Conservation (phyloP, 1,140 invertebrate genomes). For the Euwallacea similis region DNA sequence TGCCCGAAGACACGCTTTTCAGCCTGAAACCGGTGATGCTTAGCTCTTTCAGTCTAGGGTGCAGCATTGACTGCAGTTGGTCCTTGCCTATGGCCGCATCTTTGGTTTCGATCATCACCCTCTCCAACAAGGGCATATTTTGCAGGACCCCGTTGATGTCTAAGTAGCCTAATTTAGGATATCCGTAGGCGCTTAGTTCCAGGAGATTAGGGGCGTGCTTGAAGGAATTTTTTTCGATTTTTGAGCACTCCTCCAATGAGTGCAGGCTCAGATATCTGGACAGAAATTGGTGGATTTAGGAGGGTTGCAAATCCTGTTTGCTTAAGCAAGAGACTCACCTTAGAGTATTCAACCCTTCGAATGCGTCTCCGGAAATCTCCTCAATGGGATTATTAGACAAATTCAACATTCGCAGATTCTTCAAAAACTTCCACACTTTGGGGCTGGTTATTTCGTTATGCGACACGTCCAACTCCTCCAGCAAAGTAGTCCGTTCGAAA, state of each 20-base stretch:
- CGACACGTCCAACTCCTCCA: conserved; percentile 79
- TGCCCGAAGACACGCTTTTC: conserved; percentile 77
- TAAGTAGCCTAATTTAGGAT: conserved; percentile 77
- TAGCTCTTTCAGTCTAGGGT: conserved; percentile 75
- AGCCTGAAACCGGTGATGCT: conserved; percentile 74
- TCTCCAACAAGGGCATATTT: conserved; percentile 68
- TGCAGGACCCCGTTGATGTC: conserved; percentile 80
- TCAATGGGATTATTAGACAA: conserved; percentile 77
- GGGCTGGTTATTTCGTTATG: conserved; percentile 69
- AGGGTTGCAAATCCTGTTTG: neutral
- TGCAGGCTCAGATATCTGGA: conserved; percentile 65
- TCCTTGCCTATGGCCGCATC: conserved; percentile 79
- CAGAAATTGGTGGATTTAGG: neutral
- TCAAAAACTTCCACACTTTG: conserved; percentile 67
- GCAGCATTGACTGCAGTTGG: conserved; percentile 75
- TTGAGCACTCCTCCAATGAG: conserved; percentile 67
- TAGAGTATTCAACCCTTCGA: conserved; percentile 63
- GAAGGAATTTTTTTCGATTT: conserved; percentile 84
- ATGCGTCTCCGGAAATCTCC: conserved; percentile 72
- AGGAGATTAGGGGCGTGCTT: conserved; percentile 69
- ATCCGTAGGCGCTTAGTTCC: conserved; percentile 70
- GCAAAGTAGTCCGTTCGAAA: conserved; percentile 75
- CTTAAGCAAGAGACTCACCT: conserved; percentile 22
- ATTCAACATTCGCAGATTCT: conserved; percentile 69
- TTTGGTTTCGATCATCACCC: conserved; percentile 83